phyloP scores from a whole-genome alignment of 2,113 vertebrate species.

The Plecturocebus donacophilus region DNA sequence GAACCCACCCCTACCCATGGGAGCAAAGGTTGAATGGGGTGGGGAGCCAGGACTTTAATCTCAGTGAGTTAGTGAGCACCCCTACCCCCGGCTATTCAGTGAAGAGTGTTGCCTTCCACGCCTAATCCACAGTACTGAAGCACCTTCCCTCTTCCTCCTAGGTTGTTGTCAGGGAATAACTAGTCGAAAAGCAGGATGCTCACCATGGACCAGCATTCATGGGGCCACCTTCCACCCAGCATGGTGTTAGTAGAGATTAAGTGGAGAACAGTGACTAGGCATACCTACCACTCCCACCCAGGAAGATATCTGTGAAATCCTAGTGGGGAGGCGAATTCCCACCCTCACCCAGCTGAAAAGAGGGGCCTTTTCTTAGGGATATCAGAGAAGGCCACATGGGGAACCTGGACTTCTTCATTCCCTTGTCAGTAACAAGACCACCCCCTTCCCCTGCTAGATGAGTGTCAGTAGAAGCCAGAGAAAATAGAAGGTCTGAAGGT shows the following conservation, averaged over 20 bases:
- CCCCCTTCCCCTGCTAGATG: not conserved
- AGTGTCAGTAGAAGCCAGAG: not conserved
- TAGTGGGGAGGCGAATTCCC: not conserved
- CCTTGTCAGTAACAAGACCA: not conserved
- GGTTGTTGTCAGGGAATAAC: not conserved
- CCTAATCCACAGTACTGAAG: not conserved
- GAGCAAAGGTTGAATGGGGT: not conserved
- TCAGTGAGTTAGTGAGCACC: not conserved
- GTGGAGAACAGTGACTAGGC: no score
- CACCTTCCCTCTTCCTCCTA: not conserved
- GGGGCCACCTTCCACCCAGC: no score
- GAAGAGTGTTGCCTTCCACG: not conserved
- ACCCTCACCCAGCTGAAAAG: not conserved
- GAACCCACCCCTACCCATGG: no score
- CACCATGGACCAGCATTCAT: not conserved
- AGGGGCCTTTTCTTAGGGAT: not conserved
- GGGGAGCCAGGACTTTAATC: not conserved
- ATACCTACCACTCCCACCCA: not conserved
- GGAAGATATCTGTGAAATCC: not conserved
- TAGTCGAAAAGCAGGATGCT: not conserved
- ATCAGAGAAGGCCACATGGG: not conserved
- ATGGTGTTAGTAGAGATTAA: not conserved
- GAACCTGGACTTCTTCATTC: not conserved
- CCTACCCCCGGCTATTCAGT: not conserved
- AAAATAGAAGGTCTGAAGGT: not conserved